Conservation (phyloP, 1,140 invertebrate genomes). For the Gryllus bimaculatus region DNA sequence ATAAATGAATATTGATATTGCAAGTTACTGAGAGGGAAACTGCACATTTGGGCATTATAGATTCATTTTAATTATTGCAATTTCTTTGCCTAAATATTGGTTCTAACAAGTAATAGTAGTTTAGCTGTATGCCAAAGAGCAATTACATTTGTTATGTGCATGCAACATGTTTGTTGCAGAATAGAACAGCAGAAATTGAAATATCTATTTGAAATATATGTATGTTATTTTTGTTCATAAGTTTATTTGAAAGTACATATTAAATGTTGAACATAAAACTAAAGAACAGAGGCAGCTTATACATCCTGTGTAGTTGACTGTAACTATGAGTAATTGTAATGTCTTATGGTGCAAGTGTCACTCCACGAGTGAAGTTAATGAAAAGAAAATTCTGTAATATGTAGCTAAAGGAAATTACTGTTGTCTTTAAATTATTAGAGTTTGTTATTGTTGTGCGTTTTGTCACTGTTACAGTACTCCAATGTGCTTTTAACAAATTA, state of each 20-base stretch:
- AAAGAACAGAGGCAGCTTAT: background rate
- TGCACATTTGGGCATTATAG: background rate
- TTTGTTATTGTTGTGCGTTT: background rate
- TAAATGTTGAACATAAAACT: background rate
- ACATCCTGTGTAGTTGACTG: constrained; percentile 1
- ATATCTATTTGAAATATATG: background rate
- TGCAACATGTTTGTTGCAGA: background rate
- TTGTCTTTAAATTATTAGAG: background rate
- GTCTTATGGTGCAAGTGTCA: background rate
- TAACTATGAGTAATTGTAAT: background rate
- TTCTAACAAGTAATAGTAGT: background rate
- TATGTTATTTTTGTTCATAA: background rate
- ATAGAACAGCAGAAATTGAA: background rate
- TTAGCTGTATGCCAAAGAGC: constrained; percentile 3
- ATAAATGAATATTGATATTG: too few species aligned
- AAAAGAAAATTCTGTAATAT: background rate
- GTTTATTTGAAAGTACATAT: background rate
- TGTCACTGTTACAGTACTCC: background rate
- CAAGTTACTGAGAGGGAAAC: too few species aligned
- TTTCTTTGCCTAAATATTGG: background rate
- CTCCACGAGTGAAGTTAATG: background rate
- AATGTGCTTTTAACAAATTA: background rate
- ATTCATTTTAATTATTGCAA: background rate
- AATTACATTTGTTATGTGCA: constrained; percentile 5
- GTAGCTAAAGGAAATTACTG: background rate